Evolutionary conservation across 2,888 invertebrate species (phyloP).

Genomic region (Caenorhabditis sulstoni): DNA sequence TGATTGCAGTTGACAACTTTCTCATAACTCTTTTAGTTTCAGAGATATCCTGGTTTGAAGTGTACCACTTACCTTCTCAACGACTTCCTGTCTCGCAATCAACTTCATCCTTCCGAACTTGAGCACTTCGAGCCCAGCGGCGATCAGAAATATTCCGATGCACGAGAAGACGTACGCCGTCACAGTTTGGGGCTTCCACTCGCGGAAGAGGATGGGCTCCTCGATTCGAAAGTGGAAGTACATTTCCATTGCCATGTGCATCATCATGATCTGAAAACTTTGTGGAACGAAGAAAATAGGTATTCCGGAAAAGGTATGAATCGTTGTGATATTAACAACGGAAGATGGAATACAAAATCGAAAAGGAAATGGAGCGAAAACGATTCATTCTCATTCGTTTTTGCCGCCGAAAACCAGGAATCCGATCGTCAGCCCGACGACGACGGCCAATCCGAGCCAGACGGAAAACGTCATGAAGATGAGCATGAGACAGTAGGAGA

Average conservation of each 20-base stretch:
- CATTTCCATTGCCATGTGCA: conserved; percentile 76
- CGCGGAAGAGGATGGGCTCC: conserved; percentile 73
- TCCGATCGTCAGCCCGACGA: conserved; percentile 70
- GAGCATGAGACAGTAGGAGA: conserved; percentile 77
- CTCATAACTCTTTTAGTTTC: too few species aligned
- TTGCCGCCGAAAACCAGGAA: conserved; percentile 74
- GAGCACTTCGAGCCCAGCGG: conserved; percentile 66
- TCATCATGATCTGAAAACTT: conserved; percentile 12
- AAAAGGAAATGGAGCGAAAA: not conserved
- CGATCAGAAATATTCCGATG: conserved; percentile 68
- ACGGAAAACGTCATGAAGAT: conserved; percentile 79
- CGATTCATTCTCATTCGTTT: conserved; percentile 19
- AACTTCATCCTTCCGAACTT: conserved; percentile 57
- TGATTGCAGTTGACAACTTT: too few species aligned
- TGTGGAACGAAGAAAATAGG: not conserved
- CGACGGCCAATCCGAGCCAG: conserved; percentile 76
- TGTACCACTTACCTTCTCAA: too few species aligned
- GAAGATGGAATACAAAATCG: not conserved
- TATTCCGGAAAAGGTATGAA: conserved; percentile 6
- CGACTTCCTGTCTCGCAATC: not conserved
- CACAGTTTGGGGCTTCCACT: conserved; percentile 70
- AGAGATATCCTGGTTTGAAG: too few species aligned
- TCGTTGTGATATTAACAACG: not conserved
- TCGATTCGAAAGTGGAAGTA: conserved; percentile 76
- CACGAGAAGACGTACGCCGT: conserved; percentile 73